Conservation (phyloP, 2,797 vertebrate species). For the Pitangus sulphuratus region DNA sequence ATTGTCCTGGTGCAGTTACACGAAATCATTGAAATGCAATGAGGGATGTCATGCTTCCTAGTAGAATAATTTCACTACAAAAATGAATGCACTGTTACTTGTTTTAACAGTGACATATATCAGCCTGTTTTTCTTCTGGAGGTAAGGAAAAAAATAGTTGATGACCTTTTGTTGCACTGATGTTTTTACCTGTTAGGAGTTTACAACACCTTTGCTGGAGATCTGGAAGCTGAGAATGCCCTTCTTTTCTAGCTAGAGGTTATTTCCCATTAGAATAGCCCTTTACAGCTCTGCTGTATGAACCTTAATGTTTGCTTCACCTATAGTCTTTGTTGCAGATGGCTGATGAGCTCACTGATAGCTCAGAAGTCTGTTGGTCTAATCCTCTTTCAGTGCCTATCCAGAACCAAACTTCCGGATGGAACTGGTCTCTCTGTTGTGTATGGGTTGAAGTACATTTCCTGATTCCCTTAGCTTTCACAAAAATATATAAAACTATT, state of each 20-base stretch:
- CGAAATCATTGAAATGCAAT: neutral
- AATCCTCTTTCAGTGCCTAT: neutral
- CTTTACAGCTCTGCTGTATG: neutral
- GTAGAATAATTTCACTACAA: neutral
- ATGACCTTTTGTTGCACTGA: neutral
- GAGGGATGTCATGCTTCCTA: neutral
- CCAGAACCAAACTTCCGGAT: neutral
- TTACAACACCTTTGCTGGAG: neutral
- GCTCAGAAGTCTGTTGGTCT: neutral
- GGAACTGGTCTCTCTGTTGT: neutral
- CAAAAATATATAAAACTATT: neutral
- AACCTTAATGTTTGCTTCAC: neutral
- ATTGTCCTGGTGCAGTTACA: rapidly evolving
- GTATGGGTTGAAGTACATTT: neutral
- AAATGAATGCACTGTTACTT: neutral
- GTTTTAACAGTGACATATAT: neutral
- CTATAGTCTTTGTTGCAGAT: neutral
- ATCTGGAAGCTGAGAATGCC: neutral
- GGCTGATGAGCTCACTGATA: neutral
- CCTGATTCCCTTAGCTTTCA: neutral
- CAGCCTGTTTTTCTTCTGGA: neutral
- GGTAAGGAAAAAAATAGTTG: neutral
- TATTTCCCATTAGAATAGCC: neutral
- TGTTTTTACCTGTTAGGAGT: neutral
- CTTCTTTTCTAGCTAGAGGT: rapidly evolving